Evolutionary conservation across 2,113 vertebrate species (phyloP).

Genomic region (Galemys pyrenaicus): DNA sequence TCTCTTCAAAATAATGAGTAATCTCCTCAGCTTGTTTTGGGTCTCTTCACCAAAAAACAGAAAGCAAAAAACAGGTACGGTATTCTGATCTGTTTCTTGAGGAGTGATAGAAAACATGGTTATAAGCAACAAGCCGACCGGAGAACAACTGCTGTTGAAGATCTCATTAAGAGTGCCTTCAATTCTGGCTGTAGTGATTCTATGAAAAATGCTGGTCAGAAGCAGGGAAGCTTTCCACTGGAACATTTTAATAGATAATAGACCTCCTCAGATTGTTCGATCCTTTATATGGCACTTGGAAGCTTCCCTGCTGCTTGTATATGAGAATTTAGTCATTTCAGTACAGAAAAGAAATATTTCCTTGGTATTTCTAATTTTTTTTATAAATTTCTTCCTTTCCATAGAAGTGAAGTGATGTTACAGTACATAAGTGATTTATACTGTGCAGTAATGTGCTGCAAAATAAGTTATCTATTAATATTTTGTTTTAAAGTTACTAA

Average conservation of each 20-base stretch:
- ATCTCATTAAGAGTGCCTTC: not conserved
- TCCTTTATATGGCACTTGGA: not conserved
- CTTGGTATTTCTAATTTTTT: not conserved
- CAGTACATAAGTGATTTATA: too few species aligned
- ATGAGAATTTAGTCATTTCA: not conserved
- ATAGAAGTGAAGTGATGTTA: too few species aligned
- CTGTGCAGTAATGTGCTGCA: too few species aligned
- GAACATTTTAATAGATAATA: not conserved
- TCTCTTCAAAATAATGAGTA: not conserved
- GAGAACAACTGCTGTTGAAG: not conserved
- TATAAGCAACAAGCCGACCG: not conserved
- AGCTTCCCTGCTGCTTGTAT: not conserved
- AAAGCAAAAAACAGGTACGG: not conserved
- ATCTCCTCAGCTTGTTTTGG: not conserved
- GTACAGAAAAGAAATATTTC: not conserved
- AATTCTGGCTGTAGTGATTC: not conserved
- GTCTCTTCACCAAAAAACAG: not conserved
- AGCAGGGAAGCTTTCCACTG: not conserved
- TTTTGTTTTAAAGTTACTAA: not conserved
- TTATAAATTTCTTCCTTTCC: not conserved
- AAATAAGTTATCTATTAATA: not conserved
- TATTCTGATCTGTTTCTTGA: constrained; percentile 10
- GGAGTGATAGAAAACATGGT: not conserved
- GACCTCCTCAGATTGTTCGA: not conserved
- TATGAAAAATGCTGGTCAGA: not conserved